Base-by-base conservation (phyloP, 2,113 vertebrate species). In the Gymnocephalus cernua region DNA sequence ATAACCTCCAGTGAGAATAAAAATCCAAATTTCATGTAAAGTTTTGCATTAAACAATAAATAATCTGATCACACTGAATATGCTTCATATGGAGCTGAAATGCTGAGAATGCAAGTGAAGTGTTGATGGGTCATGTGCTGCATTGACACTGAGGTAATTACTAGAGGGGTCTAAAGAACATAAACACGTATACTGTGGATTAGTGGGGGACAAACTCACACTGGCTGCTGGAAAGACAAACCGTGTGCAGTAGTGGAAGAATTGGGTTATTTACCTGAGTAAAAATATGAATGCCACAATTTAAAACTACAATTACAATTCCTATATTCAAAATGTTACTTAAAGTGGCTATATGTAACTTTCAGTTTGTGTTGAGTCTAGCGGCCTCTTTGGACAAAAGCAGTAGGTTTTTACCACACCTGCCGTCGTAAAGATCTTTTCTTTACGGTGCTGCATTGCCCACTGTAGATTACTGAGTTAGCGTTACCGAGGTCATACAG, bases 71-170 rank as follows among this genome's bases (percentile, higher is more conserved):
- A 64, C 70, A 32, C 27, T 80, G 74, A 77, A 75, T 79, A 59
- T 47, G 23, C 56, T 21, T 16, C 23, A 27, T 19, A 29, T 10
- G 50, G 53, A 50, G 67, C 48, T 70, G 63, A 86, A 80, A 84
- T 71, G 69, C 45, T 79, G 53, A 86, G 71, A 78, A 84, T 45
- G 58, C 71, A 66, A 11, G 57, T 51, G 50, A 81, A 79, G 72
- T 61, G 58, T 63, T 73, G 77, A 79, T 74, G 81, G 74, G 57
- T 88, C 82, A 77, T 69, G 79, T 85, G 77, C 68, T 35, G 38
- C 56, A 59, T 54, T 87, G 32, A 86, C 86, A 85, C 65, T 38
- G 71, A 77, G 54, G 73, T 83, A 67, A 86, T 89, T 69, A 84
- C 62, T 29, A 47, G 9, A 61, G 50, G 27, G 53, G 21, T 53